Evolutionary conservation across 2,888 invertebrate genomes (phyloP).

Genomic region (Rhimphoctona megacephalus): DNA sequence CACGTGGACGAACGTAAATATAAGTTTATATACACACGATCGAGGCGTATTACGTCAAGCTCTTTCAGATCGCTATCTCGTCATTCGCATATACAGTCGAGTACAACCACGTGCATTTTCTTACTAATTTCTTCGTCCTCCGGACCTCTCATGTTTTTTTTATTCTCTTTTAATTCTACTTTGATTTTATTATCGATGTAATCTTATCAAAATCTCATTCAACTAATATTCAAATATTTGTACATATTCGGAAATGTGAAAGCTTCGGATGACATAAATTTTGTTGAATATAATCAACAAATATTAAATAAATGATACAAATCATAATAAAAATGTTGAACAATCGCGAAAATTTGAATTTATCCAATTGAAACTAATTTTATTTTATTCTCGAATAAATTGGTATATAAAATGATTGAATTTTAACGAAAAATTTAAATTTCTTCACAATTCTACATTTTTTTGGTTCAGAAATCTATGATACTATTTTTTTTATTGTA

Average conservation of each 20-base stretch:
- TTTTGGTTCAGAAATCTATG: too few species aligned
- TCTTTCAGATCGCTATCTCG: not conserved
- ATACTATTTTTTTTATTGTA: too few species aligned
- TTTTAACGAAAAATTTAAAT: not conserved
- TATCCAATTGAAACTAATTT: too few species aligned
- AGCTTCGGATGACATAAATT: not conserved
- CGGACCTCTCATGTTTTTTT: not conserved
- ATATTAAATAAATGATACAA: too few species aligned
- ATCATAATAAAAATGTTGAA: too few species aligned
- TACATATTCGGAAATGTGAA: not conserved
- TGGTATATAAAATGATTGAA: not conserved
- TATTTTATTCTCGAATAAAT: too few species aligned
- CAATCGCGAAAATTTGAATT: too few species aligned
- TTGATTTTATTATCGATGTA: not conserved
- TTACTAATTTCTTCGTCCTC: not conserved
- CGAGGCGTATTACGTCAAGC: slow-evolving; percentile 25
- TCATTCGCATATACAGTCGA: slow-evolving; percentile 19
- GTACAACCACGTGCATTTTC: slow-evolving; percentile 18
- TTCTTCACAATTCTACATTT: not conserved
- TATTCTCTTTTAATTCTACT: not conserved
- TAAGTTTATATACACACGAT: not conserved
- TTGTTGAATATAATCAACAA: too few species aligned
- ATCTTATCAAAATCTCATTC: not conserved
- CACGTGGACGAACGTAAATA: slow-evolving; percentile 24
- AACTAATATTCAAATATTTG: not conserved